Base-by-base conservation (phyloP, 2,888 invertebrate genomes). In the Harpagoxenus sublaevis region DNA sequence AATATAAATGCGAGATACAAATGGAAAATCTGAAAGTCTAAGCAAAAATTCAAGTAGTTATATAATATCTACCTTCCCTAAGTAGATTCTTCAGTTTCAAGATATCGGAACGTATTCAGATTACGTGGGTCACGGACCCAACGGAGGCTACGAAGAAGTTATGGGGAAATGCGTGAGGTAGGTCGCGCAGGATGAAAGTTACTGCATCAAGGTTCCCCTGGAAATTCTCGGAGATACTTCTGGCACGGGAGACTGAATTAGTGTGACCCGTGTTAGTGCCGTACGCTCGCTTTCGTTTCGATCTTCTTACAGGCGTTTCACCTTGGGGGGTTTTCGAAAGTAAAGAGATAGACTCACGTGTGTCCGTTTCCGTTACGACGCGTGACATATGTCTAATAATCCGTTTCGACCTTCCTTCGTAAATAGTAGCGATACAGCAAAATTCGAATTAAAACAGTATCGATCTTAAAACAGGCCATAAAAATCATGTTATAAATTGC, bases 151-250 rank as follows among this genome's bases (percentile, higher is more conserved):
- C 68, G 23, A 77, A 71, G 79, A 81, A 73, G 60, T 81, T 73
- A 73, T 48, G 60, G 79, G 79, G 74, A 81, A 81, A 81, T 81
- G 70, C 23, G 78, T 89, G 83, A 82, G 88, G 85, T 75, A 89
- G 89, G 88, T 89, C 84, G 51, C 12, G 81, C 45, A 12, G 63
- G 71, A 83, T 73, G 88, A 82, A 89, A 88, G 85, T 89, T 88
- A 73, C 84, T 45, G 71, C 71, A 45, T 63, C 62, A 62, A 79
- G 78, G 66, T 79, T 62, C 79, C 83, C 66, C 10, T 42, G 45
- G 35, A 81, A 86, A 53, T 86, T 86, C 65, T 57, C 53, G 45
- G 45, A 42, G 84, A 83, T 87, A 86, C 83, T 86, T 78, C n/a
- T 55, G 70, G 60, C 51, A 74, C 75, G 81, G 45, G 62, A 89